A percentile compares a stretch with the other conserved stretches of the same genome.
Evolutionary conservation across 1,140 invertebrate genomes (phyloP).

Genomic region (Neoseiulus cucumeris): DNA sequence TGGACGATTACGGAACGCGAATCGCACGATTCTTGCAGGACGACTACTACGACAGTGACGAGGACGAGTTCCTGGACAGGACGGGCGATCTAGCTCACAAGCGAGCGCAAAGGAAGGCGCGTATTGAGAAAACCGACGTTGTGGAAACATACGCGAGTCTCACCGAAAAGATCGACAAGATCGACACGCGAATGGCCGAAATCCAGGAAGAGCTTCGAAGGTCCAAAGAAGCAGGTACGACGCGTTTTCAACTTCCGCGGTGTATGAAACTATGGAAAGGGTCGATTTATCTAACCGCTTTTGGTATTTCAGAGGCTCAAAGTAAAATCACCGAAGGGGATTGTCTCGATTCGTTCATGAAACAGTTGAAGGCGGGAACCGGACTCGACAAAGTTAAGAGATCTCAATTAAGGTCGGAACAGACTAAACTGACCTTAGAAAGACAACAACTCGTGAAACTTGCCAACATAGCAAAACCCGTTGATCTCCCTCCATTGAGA

Average conservation of each 20-base stretch:
- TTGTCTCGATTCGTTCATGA: conserved; percentile 30
- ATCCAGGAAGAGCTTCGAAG: conserved; percentile 38
- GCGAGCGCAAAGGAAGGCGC: conserved; percentile 49
- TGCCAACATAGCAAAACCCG: conserved; percentile 54
- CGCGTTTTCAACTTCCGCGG: too few relatives aligned
- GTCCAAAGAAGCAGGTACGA: conserved; percentile 23
- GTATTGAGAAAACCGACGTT: conserved; percentile 35
- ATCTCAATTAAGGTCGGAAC: conserved; percentile 31
- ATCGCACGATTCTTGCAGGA: too few relatives aligned
- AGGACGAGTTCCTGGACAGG: conserved; percentile 83
- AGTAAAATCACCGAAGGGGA: conserved; percentile 21
- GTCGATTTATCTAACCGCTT: too few relatives aligned
- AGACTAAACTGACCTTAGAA: conserved; percentile 46
- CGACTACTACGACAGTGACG: conserved; percentile 90
- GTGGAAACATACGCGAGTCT: conserved; percentile 59
- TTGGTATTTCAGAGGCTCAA: not conserved
- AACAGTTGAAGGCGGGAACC: conserved; percentile 25
- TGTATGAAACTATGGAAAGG: too few relatives aligned
- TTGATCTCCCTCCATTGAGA: conserved; percentile 33
- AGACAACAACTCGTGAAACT: conserved; percentile 44
- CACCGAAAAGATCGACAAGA: conserved; percentile 43
- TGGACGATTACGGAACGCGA: too few relatives aligned
- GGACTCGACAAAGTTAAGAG: conserved; percentile 23
- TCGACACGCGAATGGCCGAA: conserved; percentile 36
- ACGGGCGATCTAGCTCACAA: conserved; percentile 81